phyloP scores from a whole-genome alignment of 1,140 invertebrate species.

The Ptiloglossa arizonensis region DNA sequence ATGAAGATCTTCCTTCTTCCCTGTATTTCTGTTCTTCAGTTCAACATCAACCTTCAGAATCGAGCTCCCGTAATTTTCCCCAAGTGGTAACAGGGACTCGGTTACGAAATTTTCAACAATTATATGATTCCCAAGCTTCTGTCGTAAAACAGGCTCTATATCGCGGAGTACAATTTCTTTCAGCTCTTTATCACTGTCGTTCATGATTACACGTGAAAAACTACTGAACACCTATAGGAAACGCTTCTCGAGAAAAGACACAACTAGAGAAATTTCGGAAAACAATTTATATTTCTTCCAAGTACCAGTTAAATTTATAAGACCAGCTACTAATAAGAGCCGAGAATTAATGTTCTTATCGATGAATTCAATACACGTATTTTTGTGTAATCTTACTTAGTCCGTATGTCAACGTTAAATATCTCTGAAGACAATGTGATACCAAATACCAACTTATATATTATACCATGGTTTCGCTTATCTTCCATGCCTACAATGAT shows the following conservation, averaged over 20 bases:
- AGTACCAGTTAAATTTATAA: conserved; percentile 13
- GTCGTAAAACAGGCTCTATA: conserved; percentile 68
- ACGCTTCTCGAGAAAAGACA: neutral
- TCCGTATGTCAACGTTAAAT: neutral
- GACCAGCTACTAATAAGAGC: neutral
- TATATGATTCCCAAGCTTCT: conserved; percentile 58
- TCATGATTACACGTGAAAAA: conserved; percentile 24
- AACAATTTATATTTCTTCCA: neutral
- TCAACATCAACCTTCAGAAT: conserved; percentile 79
- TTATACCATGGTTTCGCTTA: neutral
- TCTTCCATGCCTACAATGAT: neutral
- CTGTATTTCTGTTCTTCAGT: conserved; percentile 54
- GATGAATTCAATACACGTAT: neutral
- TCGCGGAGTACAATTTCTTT: conserved; percentile 60
- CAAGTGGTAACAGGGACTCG: conserved; percentile 73
- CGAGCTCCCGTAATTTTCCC: conserved; percentile 85
- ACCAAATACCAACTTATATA: neutral
- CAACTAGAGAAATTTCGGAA: neutral
- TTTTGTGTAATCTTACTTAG: neutral
- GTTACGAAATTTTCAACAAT: conserved; percentile 61
- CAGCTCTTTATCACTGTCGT: neutral
- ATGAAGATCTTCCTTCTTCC: conserved; percentile 64
- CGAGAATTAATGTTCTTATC: conserved; percentile 20
- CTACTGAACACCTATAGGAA: neutral
- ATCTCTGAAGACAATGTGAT: neutral